phyloP scores from a whole-genome alignment of 2,797 vertebrate species.

The Fundulus diaphanus region DNA sequence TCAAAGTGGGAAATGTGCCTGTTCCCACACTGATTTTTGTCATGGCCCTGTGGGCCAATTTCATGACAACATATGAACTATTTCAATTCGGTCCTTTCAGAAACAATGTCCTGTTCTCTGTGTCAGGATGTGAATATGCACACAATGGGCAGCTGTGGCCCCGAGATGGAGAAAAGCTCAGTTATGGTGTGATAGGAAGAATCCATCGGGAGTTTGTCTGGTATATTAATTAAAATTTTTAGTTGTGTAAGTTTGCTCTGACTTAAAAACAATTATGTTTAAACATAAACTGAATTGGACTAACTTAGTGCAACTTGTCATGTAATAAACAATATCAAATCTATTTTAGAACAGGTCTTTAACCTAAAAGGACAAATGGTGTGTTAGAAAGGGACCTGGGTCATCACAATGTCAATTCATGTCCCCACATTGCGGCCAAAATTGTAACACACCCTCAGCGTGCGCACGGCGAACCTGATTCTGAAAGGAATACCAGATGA shows the following conservation, averaged over 20 bases:
- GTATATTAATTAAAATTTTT: not conserved
- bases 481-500: slow-evolving; percentile 73
- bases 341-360: not conserved
- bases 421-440: not conserved
- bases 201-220: not conserved
- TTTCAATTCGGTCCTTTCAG: slow-evolving; percentile 21
- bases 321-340: not conserved
- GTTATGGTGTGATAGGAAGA: not conserved
- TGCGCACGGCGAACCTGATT: slow-evolving; percentile 2
- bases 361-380: not conserved
- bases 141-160: slow-evolving; percentile 11
- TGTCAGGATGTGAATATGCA: slow-evolving; percentile 38
- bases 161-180: not conserved
- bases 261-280: not conserved
- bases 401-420: not conserved
- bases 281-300: not conserved
- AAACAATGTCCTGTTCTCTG: slow-evolving; percentile 40
- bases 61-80: slow-evolving; percentile 17
- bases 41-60: not conserved
- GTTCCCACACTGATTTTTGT: not conserved
- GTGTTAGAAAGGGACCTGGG: not conserved
- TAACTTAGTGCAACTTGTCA: not conserved
- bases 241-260: not conserved
- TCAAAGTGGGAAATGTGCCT: not conserved
- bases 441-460: not conserved